phyloP scores from a whole-genome alignment of 2,888 invertebrate genomes.

The Salticus scenicus region DNA sequence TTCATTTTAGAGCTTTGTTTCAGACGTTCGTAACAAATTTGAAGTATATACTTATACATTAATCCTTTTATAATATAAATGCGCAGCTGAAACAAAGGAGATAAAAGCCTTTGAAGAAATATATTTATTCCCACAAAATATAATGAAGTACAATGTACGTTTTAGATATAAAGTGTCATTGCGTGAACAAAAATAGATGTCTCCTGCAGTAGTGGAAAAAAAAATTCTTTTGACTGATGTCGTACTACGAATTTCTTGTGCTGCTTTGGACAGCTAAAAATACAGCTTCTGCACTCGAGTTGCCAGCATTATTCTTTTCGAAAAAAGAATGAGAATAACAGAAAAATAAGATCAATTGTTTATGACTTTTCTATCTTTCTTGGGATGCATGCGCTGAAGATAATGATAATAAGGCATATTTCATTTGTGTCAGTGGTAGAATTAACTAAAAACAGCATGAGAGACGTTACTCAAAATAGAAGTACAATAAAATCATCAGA shows the following conservation, averaged over 20 bases:
- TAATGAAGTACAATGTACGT: neutral
- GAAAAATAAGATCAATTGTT: neutral
- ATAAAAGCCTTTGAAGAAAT: too few relatives aligned
- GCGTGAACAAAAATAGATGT: constrained; percentile 5
- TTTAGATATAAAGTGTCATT: neutral
- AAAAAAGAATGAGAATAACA: neutral
- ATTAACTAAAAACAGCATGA: neutral
- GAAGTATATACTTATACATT: too few relatives aligned
- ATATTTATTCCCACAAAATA: neutral
- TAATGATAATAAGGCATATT: neutral
- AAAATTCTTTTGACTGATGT: constrained; percentile 44
- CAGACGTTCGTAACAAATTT: too few relatives aligned
- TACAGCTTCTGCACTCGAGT: neutral
- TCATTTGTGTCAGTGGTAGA: neutral
- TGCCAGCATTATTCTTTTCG: constrained; percentile 6
- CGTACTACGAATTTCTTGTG: neutral
- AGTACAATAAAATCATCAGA: neutral
- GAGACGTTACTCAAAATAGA: neutral
- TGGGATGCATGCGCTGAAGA: neutral
- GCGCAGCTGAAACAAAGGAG: too few relatives aligned
- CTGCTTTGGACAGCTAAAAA: neutral
- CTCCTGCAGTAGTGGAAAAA: constrained; percentile 51
- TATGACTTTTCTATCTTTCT: neutral
- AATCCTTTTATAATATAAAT: too few relatives aligned
- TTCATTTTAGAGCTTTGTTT: too few relatives aligned